Evolutionary conservation across 2,113 vertebrate species (phyloP).

Genomic region (Athene noctua): DNA sequence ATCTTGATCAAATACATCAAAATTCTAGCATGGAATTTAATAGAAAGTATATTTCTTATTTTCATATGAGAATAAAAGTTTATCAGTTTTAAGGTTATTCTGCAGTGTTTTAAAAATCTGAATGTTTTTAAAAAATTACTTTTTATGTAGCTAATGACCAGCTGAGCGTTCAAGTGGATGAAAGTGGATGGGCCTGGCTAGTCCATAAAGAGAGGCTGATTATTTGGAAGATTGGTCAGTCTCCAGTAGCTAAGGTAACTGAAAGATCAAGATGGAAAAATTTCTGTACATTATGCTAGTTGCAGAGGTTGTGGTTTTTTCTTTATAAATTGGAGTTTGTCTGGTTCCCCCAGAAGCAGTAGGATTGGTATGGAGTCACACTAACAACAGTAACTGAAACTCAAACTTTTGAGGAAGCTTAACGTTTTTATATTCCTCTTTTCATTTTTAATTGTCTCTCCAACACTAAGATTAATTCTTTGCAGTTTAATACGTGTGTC

Average conservation of each 20-base stretch:
- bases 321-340: background rate
- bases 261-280: background rate
- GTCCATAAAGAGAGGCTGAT: slow-evolving; percentile 88
- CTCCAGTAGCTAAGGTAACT: slow-evolving; percentile 89
- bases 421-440: background rate
- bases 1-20: background rate
- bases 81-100: background rate
- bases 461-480: background rate
- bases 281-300: background rate
- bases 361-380: background rate
- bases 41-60: background rate
- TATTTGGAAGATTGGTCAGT: slow-evolving; percentile 92
- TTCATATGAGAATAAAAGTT: background rate
- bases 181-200: slow-evolving; percentile 94
- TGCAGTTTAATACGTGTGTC: background rate
- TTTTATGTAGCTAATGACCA: slow-evolving; percentile 79
- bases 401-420: background rate
- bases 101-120: background rate
- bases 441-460: background rate
- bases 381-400: background rate
- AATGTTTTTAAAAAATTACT: background rate
- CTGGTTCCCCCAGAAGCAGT: background rate
- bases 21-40: background rate
- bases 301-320: background rate
- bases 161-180: slow-evolving; percentile 85